Base-by-base conservation (phyloP, 2,888 invertebrate species). In the Andrena minutula region DNA sequence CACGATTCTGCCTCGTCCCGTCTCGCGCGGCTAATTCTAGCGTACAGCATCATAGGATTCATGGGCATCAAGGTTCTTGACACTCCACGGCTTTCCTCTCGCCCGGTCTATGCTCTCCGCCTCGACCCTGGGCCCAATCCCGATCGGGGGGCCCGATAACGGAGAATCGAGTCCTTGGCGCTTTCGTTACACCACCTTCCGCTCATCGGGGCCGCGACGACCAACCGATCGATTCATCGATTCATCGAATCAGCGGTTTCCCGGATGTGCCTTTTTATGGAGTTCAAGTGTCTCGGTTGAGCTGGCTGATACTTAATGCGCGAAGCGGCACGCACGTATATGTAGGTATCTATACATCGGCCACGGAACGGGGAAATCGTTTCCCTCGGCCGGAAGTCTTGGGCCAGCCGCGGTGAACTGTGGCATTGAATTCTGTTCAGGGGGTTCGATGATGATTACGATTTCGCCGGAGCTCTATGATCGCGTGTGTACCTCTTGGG, bases 161-260 rank as follows among this genome's bases (percentile, higher is more conserved):
- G 10, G 26, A 56, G 56, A 26, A 12, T 10, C 68, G 30, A 47
- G 49, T 75, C 49, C 65, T 79, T 65, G 65, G n/a, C 47, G 47
- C 56, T 72, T 51, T 65, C 64, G 71, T 69, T 75, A 53, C 51
- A 35, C 53, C 56, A 26, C n/a, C 41, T 65, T 82, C 70, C 77
- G 71, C 56, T 64, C 32, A 28, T 56, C 6, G 35, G 41, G 26
- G 58, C 26, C 71, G 72, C 71, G 72, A 65, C 73, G 64, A 73
- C 8, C 53, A 26, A 75, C 72, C 69, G 68, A 86, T 81, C 76
- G 82, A 82, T n/a, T n/a, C n/a, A n/a, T 65, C 20, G 78, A 86
- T n/a, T n/a, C n/a, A n/a, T 83, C 74, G 73, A 77, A 86, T 86
- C 86, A 73, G 58, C 63, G 65, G 75, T 86, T 86, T 86, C 79